phyloP scores from a whole-genome alignment of 2,113 vertebrate genomes.

The Amia ocellicauda region DNA sequence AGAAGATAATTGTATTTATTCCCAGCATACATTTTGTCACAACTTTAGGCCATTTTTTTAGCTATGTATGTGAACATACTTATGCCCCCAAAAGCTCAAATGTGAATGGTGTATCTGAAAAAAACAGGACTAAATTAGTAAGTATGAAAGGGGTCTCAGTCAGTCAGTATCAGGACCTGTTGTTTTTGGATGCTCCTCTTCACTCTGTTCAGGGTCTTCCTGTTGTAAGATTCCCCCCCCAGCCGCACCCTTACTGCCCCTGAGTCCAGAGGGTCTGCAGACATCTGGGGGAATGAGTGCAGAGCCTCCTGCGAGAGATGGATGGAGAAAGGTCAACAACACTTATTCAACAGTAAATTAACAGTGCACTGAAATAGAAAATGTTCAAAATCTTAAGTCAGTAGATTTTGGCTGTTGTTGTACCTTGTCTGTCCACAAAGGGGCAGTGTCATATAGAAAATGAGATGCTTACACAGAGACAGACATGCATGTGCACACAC shows the following conservation, averaged over 20 bases:
- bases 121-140: background rate
- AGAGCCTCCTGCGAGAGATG: conserved; percentile 66
- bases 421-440: no score
- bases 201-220: conserved; percentile 88
- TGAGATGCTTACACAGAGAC: no score
- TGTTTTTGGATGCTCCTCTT: conserved; percentile 84
- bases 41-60: no score
- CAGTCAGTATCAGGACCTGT: conserved; percentile 62
- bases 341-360: no score
- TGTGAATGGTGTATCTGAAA: background rate
- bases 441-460: no score
- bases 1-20: no score
- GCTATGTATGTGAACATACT: background rate
- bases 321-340: no score
- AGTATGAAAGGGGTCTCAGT: background rate
- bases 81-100: background rate
- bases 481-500: no score
- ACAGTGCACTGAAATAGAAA: no score
- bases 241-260: conserved; percentile 73
- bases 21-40: no score
- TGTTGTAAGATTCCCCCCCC: conserved; percentile 82
- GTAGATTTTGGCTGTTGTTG: no score
- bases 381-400: no score
- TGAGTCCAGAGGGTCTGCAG: conserved; percentile 67
- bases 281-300: conserved; percentile 80